Percentiles rank a stretch among this genome's conserved stretches.
Evolutionary conservation across 1,140 invertebrate genomes (phyloP).

Genomic region (Drosophila triauraria): DNA sequence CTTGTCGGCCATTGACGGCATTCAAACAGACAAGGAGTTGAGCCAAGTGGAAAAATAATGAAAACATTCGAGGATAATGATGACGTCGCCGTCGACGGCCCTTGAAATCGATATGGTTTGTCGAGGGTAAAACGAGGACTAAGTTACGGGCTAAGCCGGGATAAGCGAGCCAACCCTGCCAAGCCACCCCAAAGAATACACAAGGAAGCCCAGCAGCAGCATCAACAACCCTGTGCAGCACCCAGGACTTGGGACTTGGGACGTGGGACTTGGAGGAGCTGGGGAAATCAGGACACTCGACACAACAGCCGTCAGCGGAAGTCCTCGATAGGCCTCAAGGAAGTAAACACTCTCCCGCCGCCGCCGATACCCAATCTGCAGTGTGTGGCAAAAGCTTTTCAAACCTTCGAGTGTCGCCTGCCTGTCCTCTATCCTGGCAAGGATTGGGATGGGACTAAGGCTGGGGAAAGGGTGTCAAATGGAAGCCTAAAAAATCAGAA

Average conservation of each 20-base stretch:
- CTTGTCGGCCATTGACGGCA: slow-evolving; percentile 76
- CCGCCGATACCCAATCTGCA: slow-evolving; percentile 37
- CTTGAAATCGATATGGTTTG: slow-evolving; percentile 68
- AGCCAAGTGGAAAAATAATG: slow-evolving; percentile 85
- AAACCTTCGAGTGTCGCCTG: slow-evolving; percentile 4
- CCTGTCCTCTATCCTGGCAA: neutral
- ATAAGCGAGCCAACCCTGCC: slow-evolving; percentile 35
- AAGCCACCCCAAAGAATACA: slow-evolving; percentile 33
- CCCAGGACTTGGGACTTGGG: slow-evolving; percentile 11
- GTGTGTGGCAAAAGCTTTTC: slow-evolving; percentile 54
- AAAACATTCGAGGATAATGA: slow-evolving; percentile 84
- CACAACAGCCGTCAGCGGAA: slow-evolving; percentile 60
- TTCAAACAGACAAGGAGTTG: slow-evolving; percentile 84
- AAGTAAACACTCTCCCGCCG: slow-evolving; percentile 71
- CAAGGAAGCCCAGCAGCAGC: neutral
- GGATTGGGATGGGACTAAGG: neutral
- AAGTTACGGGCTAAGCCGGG: slow-evolving; percentile 69
- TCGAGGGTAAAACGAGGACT: slow-evolving; percentile 22
- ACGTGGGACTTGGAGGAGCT: neutral
- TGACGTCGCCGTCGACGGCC: slow-evolving; percentile 48
- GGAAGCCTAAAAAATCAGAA: too few relatives aligned
- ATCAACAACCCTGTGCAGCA: slow-evolving; percentile 19
- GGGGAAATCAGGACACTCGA: slow-evolving; percentile 28
- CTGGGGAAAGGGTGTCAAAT: neutral
- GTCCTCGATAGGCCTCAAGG: slow-evolving; percentile 76